These are phyloP conservation scores for Heliconius aoede DNA, from an alignment of 2,888 invertebrate species.

Conservation along the genomic window DNA sequence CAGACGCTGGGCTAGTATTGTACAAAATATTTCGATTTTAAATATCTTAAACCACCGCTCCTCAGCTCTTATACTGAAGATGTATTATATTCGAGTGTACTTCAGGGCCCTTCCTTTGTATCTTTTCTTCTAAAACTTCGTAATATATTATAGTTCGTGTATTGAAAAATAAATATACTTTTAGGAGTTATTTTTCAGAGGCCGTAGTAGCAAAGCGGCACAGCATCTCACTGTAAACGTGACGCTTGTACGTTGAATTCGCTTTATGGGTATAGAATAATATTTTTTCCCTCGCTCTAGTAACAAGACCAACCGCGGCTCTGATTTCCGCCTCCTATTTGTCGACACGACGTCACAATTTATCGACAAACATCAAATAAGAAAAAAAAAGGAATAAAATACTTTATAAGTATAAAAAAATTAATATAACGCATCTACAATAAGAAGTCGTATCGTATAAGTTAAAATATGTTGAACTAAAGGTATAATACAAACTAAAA, in stretches of 20 bases:
- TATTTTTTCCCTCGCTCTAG: not conserved
- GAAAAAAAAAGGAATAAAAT: not conserved
- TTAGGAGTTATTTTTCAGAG: not conserved
- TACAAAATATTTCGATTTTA: not conserved
- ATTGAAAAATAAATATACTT: conserved; percentile 1
- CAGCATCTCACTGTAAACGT: not conserved
- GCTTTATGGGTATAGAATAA: not conserved
- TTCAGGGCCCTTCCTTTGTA: conserved; percentile 17
- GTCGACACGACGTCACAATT: too few species aligned
- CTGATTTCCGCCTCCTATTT: too few species aligned
- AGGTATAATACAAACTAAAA: conserved; percentile 9
- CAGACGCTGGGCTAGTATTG: not conserved
- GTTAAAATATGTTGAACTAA: not conserved
- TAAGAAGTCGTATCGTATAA: not conserved
- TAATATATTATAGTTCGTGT: conserved; percentile 17
- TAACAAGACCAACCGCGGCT: not conserved
- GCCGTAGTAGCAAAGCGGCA: not conserved
- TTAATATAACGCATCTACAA: not conserved
- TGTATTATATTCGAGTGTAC: conserved; percentile 20
- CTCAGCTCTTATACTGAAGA: conserved; percentile 16
- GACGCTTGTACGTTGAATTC: not conserved
- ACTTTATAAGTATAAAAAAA: not conserved
- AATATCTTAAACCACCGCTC: conserved; percentile 14
- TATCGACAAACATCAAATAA: too few species aligned
- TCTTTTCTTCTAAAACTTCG: conserved; percentile 12